Conservation (phyloP, 2,797 vertebrate species). For the Alauda arvensis region DNA sequence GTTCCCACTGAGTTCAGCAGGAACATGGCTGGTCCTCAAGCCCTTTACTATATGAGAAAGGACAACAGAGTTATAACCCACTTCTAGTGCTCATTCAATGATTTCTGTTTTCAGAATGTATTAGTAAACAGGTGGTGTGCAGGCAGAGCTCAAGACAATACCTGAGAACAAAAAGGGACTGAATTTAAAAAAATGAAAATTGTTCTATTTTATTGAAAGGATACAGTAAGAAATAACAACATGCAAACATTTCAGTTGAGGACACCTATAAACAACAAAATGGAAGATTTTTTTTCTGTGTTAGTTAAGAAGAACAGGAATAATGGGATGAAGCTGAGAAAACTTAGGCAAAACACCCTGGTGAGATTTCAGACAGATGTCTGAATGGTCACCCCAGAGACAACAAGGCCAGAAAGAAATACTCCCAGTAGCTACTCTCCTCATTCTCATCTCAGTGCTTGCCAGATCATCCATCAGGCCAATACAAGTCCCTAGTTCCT, state of each 20-base stretch:
- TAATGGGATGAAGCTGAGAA: background rate
- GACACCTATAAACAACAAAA: background rate
- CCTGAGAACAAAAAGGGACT: background rate
- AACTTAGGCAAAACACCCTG: background rate
- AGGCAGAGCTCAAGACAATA: background rate
- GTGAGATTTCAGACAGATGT: background rate
- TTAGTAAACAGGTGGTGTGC: background rate
- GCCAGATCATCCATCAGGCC: background rate
- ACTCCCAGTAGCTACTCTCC: background rate
- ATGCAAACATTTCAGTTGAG: background rate
- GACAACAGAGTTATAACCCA: background rate
- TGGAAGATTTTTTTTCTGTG: background rate
- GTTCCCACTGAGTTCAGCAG: background rate
- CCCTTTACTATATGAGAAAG: background rate
- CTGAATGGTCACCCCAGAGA: background rate
- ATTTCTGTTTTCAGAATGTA: background rate
- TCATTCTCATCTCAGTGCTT: background rate
- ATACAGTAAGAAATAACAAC: background rate
- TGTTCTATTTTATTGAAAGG: background rate
- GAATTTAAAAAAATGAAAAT: background rate
- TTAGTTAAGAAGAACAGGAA: background rate
- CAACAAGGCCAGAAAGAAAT: background rate
- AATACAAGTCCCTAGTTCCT: background rate
- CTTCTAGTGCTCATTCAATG: background rate
- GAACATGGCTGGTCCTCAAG: background rate